Evolutionary conservation across 2,888 invertebrate genomes (phyloP), one percentile per base, ranked within the genome.

Genomic region (Hirtodrosophila cameraria): DNA sequence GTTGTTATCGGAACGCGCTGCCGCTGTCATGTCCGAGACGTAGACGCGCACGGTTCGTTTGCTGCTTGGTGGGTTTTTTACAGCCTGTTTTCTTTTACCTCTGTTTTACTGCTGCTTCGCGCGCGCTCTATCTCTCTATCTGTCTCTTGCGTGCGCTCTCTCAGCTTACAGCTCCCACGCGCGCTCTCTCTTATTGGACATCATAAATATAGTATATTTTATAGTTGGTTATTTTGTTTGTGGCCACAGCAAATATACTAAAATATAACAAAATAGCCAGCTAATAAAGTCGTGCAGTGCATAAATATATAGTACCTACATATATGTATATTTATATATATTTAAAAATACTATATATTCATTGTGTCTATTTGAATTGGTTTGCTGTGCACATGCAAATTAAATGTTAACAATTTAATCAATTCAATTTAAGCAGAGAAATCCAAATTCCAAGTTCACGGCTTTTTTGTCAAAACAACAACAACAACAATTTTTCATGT

Each of bases 1-100:
- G 86, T 82, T 76, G 83, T 74, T 83, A 86, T 83, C 81, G 86
- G 74, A 83, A 69, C 84, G 69, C 65, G 71, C 42, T 66, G 79
- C 72, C 63, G 77, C 60, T 60, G 78, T 68, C 62, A 67, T 75
- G 76, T 82, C 79, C 64, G 81, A 66, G 67, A 65, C 69, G 76
- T 76, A 64, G 75, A 64, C 74, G 73, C 79, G 83, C 67, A 69
- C 75, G 57, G 66, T 68, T 82, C 59, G 68, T 54, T 72, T 28
- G 54, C 30, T 49, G n/a, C n/a, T n/a, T n/a, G 45, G 54, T 65
- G 28, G 54, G 49, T 46, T 38, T 53, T 58, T 65, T n/a, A n/a
- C n/a, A n/a, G 43, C 41, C 12, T 43, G 60, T 39, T 60, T 71
- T 60, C 60, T 31, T 30, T 61, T 61, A 52, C 45, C 49, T 39